These are phyloP conservation scores for Gymnocheta viridis DNA, from an alignment of 2,888 invertebrate genomes.

Conservation along the genomic window DNA sequence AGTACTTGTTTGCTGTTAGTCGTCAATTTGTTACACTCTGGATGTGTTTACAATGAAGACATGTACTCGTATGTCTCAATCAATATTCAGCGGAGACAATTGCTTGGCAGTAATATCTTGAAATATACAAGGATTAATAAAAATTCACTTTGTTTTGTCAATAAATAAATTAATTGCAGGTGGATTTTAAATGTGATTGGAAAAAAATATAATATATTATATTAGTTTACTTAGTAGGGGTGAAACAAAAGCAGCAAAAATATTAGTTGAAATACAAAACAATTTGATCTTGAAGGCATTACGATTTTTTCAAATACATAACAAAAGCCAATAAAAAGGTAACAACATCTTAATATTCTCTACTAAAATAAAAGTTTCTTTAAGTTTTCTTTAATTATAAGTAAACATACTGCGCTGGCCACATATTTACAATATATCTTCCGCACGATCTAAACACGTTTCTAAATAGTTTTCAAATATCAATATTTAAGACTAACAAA, in stretches of 20 bases:
- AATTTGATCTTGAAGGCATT: too few species aligned
- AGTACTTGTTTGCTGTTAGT: background rate
- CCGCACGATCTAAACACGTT: slow-evolving; percentile 15
- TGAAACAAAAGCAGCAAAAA: background rate
- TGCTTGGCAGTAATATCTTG: background rate
- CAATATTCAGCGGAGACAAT: background rate
- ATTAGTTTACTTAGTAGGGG: background rate
- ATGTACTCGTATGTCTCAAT: background rate
- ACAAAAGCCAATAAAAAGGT: too few species aligned
- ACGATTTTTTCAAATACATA: too few species aligned
- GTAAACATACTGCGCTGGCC: background rate
- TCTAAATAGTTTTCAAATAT: slow-evolving; percentile 37
- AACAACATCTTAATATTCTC: too few species aligned
- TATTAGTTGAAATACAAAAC: too few species aligned
- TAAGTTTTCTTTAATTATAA: background rate
- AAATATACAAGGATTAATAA: background rate
- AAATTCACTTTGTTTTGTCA: background rate
- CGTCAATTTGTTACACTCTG: background rate
- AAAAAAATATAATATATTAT: background rate
- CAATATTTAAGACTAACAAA: slow-evolving; percentile 55
- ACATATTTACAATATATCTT: background rate
- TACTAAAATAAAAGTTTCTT: too few species aligned
- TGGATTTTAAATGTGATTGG: background rate
- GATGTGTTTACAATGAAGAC: background rate
- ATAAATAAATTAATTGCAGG: background rate